Conservation (phyloP, 1,140 invertebrate genomes). For the Hydropsyche tenuis region DNA sequence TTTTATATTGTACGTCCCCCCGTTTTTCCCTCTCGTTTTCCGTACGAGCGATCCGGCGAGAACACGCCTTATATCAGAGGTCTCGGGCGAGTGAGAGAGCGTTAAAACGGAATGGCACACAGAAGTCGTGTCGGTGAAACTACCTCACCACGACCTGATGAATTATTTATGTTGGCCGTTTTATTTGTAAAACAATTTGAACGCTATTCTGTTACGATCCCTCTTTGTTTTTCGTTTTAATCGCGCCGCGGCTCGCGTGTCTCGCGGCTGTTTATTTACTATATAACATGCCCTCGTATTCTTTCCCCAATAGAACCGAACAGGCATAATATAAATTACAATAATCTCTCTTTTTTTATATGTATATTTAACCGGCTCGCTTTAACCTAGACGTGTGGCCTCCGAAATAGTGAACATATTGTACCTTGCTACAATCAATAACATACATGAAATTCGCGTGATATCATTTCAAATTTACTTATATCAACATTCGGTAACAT, state of each 20-base stretch:
- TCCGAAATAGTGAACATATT: no score
- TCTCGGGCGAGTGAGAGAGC: not conserved
- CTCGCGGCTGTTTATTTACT: constrained; percentile 44
- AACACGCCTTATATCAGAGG: not conserved
- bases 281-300: constrained; percentile 33
- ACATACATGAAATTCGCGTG: constrained; percentile 6
- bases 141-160: constrained; percentile 27
- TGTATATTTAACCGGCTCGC: constrained; percentile 28
- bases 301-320: not conserved
- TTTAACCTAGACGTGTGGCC: constrained; percentile 2
- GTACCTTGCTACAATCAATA: constrained; percentile 37
- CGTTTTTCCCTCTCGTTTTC: not conserved
- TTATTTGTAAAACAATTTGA: constrained; percentile 49
- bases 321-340: constrained; percentile 40
- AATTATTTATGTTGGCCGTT: constrained; percentile 47
- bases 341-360: constrained; percentile 42
- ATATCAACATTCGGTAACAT: no score
- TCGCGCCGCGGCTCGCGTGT: constrained; percentile 43
- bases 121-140: constrained; percentile 1
- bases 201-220: constrained; percentile 46
- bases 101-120: not conserved
- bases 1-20: not conserved
- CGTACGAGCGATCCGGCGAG: not conserved
- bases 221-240: constrained; percentile 44
- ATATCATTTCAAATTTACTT: not conserved